These are phyloP conservation scores for Coboldia fuscipes DNA, from an alignment of 1,140 invertebrate species.

Conservation along the genomic window DNA sequence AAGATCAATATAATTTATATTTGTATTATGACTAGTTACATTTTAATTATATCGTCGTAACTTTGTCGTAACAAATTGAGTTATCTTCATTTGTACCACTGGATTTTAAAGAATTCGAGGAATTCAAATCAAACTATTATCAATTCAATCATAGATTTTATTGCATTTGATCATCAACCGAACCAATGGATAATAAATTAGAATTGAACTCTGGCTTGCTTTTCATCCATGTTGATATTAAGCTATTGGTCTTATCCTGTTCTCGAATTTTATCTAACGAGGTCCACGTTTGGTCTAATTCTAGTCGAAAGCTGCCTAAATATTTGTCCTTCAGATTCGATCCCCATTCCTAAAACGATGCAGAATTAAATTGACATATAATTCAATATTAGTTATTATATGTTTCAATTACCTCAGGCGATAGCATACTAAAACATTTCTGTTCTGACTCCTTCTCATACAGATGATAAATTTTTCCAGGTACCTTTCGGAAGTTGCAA, in stretches of 20 bases:
- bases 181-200: no score
- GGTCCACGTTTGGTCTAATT: conserved; percentile 47
- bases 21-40: no score
- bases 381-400: background rate
- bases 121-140: no score
- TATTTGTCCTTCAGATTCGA: conserved; percentile 30
- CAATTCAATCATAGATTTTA: no score
- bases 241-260: conserved; percentile 10
- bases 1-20: no score
- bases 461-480: conserved; percentile 47
- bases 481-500: conserved; percentile 50
- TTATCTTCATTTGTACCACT: no score
- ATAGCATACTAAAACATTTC: conserved; percentile 48
- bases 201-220: no score
- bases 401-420: conserved; percentile 30
- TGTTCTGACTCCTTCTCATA: conserved; percentile 39
- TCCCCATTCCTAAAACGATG: conserved; percentile 37
- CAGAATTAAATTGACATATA: conserved; percentile 2
- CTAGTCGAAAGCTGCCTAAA: conserved; percentile 40
- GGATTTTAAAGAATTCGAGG: no score
- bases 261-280: conserved; percentile 22
- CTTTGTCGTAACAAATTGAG: no score
- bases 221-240: no score
- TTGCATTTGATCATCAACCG: no score
- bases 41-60: no score